Conservation (phyloP, 2,113 vertebrate species). For the Poeciliopsis occidentalis region DNA sequence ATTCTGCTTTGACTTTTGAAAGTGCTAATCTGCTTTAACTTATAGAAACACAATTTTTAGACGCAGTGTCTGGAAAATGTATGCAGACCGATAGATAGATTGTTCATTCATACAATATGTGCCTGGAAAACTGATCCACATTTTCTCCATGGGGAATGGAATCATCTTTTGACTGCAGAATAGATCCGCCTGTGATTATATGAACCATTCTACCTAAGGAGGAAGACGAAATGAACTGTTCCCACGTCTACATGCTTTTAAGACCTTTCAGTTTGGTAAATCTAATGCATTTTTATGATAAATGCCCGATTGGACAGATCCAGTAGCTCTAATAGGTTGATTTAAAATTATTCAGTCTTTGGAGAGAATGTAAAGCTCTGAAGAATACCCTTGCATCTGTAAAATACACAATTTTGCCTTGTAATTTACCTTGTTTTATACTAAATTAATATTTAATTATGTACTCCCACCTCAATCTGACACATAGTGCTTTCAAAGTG, state of each 20-base stretch:
- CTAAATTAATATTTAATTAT: conserved; percentile 6
- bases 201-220: not conserved
- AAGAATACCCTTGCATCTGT: not conserved
- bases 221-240: not conserved
- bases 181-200: conserved; percentile 1
- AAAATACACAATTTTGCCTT: not conserved
- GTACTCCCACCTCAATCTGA: conserved; percentile 2
- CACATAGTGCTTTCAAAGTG: conserved; percentile 18
- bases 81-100: conserved; percentile 19
- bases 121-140: conserved; percentile 53
- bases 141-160: conserved; percentile 17
- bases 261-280: too few relatives aligned
- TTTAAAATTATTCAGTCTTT: too few relatives aligned
- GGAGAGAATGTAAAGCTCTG: not conserved
- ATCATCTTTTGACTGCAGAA: conserved; percentile 17
- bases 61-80: not conserved
- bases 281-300: too few relatives aligned
- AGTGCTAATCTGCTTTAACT: not conserved
- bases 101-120: conserved; percentile 29
- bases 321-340: too few relatives aligned
- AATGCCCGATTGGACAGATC: too few relatives aligned
- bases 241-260: too few relatives aligned
- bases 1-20: conserved; percentile 20
- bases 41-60: too few relatives aligned
- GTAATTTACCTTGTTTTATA: not conserved